Evolutionary conservation across 2,113 vertebrate species (phyloP).

Genomic region (Ictalurus punctatus): DNA sequence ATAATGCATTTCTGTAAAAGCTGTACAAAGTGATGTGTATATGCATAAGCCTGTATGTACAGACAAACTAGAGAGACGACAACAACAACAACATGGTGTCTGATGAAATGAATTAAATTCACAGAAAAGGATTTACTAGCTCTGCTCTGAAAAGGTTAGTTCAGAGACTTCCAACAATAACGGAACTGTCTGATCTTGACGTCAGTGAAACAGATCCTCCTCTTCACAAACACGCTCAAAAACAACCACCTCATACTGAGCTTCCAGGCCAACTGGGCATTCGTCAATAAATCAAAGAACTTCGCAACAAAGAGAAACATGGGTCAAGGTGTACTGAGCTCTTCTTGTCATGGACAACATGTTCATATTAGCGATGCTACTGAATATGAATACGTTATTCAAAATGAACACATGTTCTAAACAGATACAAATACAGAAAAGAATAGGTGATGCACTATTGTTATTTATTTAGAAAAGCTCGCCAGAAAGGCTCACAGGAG

Average conservation of each 20-base stretch:
- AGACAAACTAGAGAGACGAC: conserved; percentile 10
- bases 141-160: background rate
- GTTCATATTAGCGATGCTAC: background rate
- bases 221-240: conserved; percentile 19
- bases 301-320: background rate
- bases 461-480: background rate
- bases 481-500: background rate
- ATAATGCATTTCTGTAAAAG: background rate
- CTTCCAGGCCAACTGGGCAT: background rate
- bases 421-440: background rate
- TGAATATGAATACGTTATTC: background rate
- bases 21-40: background rate
- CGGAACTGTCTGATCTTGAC: conserved; percentile 41
- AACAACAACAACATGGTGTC: background rate
- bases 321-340: background rate
- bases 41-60: background rate
- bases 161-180: conserved; percentile 32
- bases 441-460: background rate
- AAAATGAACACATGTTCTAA: background rate
- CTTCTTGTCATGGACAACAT: background rate
- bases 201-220: conserved; percentile 31
- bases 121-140: background rate
- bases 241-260: background rate
- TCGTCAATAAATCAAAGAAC: background rate
- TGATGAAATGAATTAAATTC: background rate